A percentile compares a stretch with the other conserved stretches of the same genome.
Conservation (phyloP, 2,888 invertebrate species). For the Acleris holmiana region DNA sequence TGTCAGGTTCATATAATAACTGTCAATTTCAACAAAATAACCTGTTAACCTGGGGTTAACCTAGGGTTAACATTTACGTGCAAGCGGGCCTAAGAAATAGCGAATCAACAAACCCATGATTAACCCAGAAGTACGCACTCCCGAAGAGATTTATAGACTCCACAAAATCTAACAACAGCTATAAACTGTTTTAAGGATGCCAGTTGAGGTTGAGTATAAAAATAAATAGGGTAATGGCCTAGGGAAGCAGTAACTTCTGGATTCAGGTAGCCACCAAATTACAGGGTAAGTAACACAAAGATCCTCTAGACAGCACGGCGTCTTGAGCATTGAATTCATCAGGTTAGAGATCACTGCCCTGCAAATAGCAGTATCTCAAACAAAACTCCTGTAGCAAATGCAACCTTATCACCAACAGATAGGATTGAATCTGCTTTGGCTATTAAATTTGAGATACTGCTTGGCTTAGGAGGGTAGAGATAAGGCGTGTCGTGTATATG, state of each 20-base stretch:
- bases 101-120: not conserved
- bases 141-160: slow-evolving; percentile 15
- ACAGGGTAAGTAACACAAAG: slow-evolving; percentile 19
- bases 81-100: not conserved
- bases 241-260: slow-evolving; percentile 21
- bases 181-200: slow-evolving; percentile 29
- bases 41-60: too few relatives aligned
- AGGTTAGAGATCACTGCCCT: too few relatives aligned
- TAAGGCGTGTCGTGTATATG: slow-evolving; percentile 25
- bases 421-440: too few relatives aligned
- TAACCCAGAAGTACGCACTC: slow-evolving; percentile 21
- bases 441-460: too few relatives aligned
- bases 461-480: too few relatives aligned
- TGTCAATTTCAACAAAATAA: too few relatives aligned
- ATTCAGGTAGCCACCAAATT: slow-evolving; percentile 29
- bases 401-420: too few relatives aligned
- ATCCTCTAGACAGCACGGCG: slow-evolving; percentile 22
- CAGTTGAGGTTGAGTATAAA: slow-evolving; percentile 21
- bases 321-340: slow-evolving; percentile 25
- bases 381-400: too few relatives aligned
- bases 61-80: too few relatives aligned
- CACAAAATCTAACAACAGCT: slow-evolving; percentile 12
- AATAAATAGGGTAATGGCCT: slow-evolving; percentile 31
- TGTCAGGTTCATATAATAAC: too few relatives aligned
- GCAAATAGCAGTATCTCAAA: too few relatives aligned